phyloP scores from a whole-genome alignment of 1,140 invertebrate genomes.

The Hyles vespertilio region DNA sequence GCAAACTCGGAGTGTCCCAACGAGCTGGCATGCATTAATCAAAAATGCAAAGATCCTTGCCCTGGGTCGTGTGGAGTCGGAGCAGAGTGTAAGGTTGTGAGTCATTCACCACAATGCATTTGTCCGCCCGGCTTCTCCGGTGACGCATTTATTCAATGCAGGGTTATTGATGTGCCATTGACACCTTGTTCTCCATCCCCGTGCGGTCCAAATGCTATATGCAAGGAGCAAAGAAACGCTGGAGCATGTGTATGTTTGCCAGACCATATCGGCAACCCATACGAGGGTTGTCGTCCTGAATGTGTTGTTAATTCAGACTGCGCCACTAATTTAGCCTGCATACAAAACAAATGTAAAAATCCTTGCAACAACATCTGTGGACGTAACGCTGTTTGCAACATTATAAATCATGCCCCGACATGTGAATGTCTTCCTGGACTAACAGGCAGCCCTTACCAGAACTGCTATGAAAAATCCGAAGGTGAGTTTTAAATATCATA shows the following conservation, averaged over 20 bases:
- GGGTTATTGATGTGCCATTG: constrained; percentile 63
- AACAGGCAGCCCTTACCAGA: constrained; percentile 77
- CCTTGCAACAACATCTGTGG: constrained; percentile 83
- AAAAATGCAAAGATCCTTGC: constrained; percentile 85
- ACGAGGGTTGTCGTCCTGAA: constrained; percentile 81
- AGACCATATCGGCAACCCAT: constrained; percentile 80
- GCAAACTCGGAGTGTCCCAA: constrained; percentile 85
- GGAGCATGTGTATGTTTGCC: constrained; percentile 80
- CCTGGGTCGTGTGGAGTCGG: constrained; percentile 82
- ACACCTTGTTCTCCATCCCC: constrained; percentile 81
- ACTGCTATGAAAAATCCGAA: constrained; percentile 42
- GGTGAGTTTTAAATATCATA: constrained; percentile 24
- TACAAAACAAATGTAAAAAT: constrained; percentile 79
- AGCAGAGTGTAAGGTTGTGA: constrained; percentile 82
- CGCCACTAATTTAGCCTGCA: constrained; percentile 77
- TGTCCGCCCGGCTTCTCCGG: constrained; percentile 78
- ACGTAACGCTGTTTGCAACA: constrained; percentile 78
- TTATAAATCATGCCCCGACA: constrained; percentile 76
- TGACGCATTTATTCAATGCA: constrained; percentile 78
- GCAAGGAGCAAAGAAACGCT: constrained; percentile 77
- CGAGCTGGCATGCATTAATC: constrained; percentile 82
- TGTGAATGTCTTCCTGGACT: constrained; percentile 77
- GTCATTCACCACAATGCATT: constrained; percentile 80
- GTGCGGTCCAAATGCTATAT: constrained; percentile 82
- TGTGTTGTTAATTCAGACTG: constrained; percentile 80